Base-by-base conservation (phyloP, 2,888 invertebrate genomes). In the Itoplectis maculator region DNA sequence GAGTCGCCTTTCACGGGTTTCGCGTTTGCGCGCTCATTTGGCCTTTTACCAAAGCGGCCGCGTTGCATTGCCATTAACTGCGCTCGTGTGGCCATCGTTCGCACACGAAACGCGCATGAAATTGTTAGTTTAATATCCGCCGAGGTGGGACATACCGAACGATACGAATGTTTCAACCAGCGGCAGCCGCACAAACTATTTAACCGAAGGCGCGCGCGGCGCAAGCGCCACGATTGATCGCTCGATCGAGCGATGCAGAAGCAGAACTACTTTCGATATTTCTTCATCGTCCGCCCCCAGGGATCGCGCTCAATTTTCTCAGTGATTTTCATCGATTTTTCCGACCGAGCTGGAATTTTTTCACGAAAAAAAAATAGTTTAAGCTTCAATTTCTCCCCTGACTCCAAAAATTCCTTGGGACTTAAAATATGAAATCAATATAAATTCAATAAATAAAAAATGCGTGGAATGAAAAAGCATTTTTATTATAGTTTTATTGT, bases 231-330 rank as follows among this genome's bases (percentile, higher is more conserved):
- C 65, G 69, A 79, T 20, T 20, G 65, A 37, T 72, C 63, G 49
- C 29, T 42, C 68, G 42, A 72, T 47, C 66, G n/a, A n/a, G 9
- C 69, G 79, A 83, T 42, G 69, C 51, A 73, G 77, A 85, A 86
- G 69, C 51, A 73, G 77, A 85, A 86, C 84, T 69, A 87, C 82
- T 88, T 87, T 86, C 86, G 78, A 85, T 87, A 84, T 88, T 87
- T 86, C 86, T 79, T 83, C 86, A 88, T 54, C 40, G 56, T 20
- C 20, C 51, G 47, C 56, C 29, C 15, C 66, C 40, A 51, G 37
- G 42, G 37, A 70, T 73, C 11, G 20, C 56, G 35, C 37, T 37
- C 6, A 13, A 72, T 37, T 66, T 72, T 79, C 54, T 68, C 42
- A 11, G 40, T 54, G n/a, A 42, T 76, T 76, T n/a, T 37, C 47